These are phyloP conservation scores for Tineola bisselliella DNA, from an alignment of 2,888 invertebrate genomes.

Conservation along the genomic window DNA sequence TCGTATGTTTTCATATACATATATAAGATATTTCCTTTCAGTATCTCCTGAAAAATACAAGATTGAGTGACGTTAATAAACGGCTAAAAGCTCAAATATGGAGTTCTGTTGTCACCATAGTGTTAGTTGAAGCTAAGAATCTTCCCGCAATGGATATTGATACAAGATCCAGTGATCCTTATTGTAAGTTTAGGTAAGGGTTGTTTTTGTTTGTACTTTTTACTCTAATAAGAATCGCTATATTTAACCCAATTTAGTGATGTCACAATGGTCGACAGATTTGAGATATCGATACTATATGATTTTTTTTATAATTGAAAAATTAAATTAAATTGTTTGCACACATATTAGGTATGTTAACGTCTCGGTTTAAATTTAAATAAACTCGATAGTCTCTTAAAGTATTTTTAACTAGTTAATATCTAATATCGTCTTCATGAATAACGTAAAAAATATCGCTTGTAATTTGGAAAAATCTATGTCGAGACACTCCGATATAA, in stretches of 20 bases:
- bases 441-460: too few species aligned
- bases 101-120: conserved; percentile 96
- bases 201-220: background rate
- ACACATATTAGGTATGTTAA: too few species aligned
- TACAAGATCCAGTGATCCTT: conserved; percentile 89
- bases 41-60: conserved; percentile 83
- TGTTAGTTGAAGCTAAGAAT: conserved; percentile 95
- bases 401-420: too few species aligned
- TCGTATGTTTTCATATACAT: too few species aligned
- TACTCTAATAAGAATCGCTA: background rate
- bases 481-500: too few species aligned
- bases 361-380: too few species aligned
- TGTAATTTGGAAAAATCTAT: too few species aligned
- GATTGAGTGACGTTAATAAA: conserved; percentile 82
- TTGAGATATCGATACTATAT: too few species aligned
- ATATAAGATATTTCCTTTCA: conserved; percentile 63
- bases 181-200: conserved; percentile 91
- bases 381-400: too few species aligned
- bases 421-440: too few species aligned
- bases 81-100: conserved; percentile 94
- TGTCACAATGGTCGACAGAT: background rate
- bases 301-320: too few species aligned
- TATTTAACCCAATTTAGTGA: background rate
- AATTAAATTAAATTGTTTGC: too few species aligned
- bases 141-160: conserved; percentile 88